Evolutionary conservation across 2,888 invertebrate species (phyloP), one percentile per base, ranked within the genome.

Genomic region (Drosophila kuntzei): DNA sequence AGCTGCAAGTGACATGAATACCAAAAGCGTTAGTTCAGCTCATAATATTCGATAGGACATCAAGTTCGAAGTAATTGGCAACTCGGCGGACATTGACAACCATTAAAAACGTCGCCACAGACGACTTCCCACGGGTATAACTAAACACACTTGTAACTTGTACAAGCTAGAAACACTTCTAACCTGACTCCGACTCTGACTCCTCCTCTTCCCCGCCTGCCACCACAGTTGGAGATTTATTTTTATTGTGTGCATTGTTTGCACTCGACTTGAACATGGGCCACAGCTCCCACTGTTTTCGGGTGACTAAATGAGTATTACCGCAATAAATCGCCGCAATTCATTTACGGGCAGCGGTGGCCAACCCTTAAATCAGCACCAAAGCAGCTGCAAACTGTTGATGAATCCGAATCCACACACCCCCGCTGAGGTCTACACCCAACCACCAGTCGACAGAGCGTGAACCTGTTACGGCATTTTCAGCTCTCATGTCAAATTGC

Each of bases 311-410:
- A 89, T 81, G 79, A 79, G 90, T 86, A 89, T 90, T 87, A 87
- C 87, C 88, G 86, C 86, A 90, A 89, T 89, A 90, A 89, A 90
- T 89, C 88, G 78, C 79, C 87, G 85, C 89, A 90, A 90, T 88
- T 87, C 85, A 87, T 87, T 90, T 87, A 71, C 81, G 82, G 87
- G 79, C 79, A 72, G 29, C 63, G 43, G 47, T 22, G 64, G 76
- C 78, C 84, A 85, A 85, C 87, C 84, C 84, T 84, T 87, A 87
- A 82, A 85, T 78, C 76, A 82, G 70, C 61, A 67, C 32, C 68
- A 71, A 67, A 63, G 34, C 67, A 78, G 61, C 57, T 77, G 62
- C 81, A 85, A 87, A 86, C 87, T 87, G 85, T 85, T 85, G 85
- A 87, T 77, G 85, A 80, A 39, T 66, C 49, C 50, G 79, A 80